Percentiles rank a stretch among this genome's conserved stretches.
Conservation (phyloP, 2,888 invertebrate genomes). For the Drosophila parthenogenetica region DNA sequence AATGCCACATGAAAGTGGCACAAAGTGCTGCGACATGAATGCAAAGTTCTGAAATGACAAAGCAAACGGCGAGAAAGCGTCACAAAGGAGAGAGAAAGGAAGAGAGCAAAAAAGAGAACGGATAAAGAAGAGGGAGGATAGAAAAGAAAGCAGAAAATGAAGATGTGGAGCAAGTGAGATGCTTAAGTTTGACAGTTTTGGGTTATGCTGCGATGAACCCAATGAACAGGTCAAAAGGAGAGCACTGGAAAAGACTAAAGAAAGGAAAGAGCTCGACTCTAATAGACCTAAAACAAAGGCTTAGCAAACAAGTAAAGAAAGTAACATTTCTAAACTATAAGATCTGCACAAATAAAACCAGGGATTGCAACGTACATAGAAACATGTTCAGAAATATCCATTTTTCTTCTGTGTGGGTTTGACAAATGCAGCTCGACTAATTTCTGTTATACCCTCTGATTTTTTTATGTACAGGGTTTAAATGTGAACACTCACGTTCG, state of each 20-base stretch:
- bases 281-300: neutral
- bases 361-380: too few species aligned
- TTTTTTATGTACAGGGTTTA: neutral
- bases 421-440: too few species aligned
- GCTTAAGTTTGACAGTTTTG: constrained; percentile 74
- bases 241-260: neutral
- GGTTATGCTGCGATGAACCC: constrained; percentile 72
- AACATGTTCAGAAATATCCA: too few species aligned
- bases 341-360: too few species aligned
- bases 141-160: neutral
- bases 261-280: neutral
- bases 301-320: too few species aligned
- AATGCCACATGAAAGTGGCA: constrained; percentile 69
- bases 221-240: constrained; percentile 57
- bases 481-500: constrained; percentile 50
- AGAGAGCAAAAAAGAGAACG: constrained; percentile 2
- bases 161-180: constrained; percentile 42
- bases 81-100: constrained; percentile 12
- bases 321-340: too few species aligned
- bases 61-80: constrained; percentile 54
- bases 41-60: constrained; percentile 70
- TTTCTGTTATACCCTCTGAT: too few species aligned
- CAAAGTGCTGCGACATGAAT: constrained; percentile 70
- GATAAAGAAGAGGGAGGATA: neutral
- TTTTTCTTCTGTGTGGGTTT: too few species aligned